A percentile compares a stretch with the other conserved stretches of the same genome.
phyloP scores from a whole-genome alignment of 2,113 vertebrate genomes.

The Eidolon helvum region DNA sequence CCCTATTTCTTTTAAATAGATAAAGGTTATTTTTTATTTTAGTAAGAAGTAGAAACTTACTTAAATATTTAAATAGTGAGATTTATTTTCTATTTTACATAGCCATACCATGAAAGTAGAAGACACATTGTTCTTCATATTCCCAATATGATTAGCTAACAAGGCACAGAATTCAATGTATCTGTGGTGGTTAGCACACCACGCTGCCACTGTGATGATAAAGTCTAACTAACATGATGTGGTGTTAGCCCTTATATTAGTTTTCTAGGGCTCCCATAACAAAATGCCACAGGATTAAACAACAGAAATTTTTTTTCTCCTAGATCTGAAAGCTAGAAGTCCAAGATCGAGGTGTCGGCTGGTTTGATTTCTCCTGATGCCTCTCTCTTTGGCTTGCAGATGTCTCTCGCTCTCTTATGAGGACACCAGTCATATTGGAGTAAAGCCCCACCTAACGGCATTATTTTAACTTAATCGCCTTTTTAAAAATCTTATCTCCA shows the following conservation, averaged over 20 bases:
- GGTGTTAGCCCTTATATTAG: background rate
- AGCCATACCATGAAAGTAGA: background rate
- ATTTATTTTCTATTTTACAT: background rate
- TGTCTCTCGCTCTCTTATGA: background rate
- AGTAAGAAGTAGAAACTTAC: background rate
- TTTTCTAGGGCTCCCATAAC: background rate
- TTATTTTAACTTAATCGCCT: background rate
- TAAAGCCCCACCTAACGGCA: background rate
- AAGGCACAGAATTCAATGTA: background rate
- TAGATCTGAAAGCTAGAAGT: background rate
- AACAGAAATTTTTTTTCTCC: background rate
- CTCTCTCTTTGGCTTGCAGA: background rate
- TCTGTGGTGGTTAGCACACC: background rate
- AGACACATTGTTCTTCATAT: background rate
- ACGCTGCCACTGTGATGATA: background rate
- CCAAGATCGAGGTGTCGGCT: background rate
- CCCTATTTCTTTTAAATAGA: background rate
- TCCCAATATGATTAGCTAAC: background rate
- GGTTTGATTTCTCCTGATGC: background rate
- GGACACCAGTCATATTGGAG: background rate
- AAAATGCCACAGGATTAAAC: background rate
- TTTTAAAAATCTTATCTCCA: background rate
- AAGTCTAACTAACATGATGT: background rate
- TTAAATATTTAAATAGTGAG: background rate
- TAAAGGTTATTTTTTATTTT: background rate